Base-by-base conservation (phyloP, 1,140 invertebrate genomes). In the Lepidotrigona ventralis region DNA sequence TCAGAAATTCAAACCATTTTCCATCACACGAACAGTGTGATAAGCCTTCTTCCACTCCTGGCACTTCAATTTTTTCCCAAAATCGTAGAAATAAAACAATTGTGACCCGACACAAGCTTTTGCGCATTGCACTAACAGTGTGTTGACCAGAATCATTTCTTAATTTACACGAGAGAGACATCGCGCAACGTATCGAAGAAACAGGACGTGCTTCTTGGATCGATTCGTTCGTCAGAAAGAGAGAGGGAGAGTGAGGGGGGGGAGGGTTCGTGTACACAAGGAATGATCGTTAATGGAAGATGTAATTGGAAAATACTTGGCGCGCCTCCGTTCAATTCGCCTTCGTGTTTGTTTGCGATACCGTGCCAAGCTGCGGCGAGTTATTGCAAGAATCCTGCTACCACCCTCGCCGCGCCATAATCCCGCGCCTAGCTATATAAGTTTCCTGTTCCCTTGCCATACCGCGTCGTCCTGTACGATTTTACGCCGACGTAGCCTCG, bases 241-340 rank as follows among this genome's bases (percentile, higher is more conserved):
- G 39, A 46, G 39, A 46, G 39, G 6, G 39, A 39, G 39, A 33
- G 33, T 2, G 33, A 33, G 33, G 33, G 2, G 33, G 2, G 33
- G 2, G 33, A 33, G 33, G 72, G 53, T 56, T 74, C 70, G 85
- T 77, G 85, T 84, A 76, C 79, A 75, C 79, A 80, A 66, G 85
- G 88, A 86, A 71, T 74, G 88, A 86, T 90, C 89, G 89, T 90
- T 90, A 90, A 90, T 90, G 85, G 85, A 90, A 90, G 85, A 90
- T 90, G 89, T 90, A 90, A 90, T 90, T 90, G 89, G 89, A 90
- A 90, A 90, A 90, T 90, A 90, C 89, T 90, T 90, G 89, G 86
- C 89, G 86, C 90, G 88, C 88, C 86, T 88, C 85, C 87, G 87
- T 89, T 89, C 88, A 83, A 89, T 89, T 89, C 87, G 70, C 79